Evolutionary conservation across 2,797 vertebrate species (phyloP), one percentile per base, ranked within the genome.

Genomic region (Chaetodon trifasciatus): DNA sequence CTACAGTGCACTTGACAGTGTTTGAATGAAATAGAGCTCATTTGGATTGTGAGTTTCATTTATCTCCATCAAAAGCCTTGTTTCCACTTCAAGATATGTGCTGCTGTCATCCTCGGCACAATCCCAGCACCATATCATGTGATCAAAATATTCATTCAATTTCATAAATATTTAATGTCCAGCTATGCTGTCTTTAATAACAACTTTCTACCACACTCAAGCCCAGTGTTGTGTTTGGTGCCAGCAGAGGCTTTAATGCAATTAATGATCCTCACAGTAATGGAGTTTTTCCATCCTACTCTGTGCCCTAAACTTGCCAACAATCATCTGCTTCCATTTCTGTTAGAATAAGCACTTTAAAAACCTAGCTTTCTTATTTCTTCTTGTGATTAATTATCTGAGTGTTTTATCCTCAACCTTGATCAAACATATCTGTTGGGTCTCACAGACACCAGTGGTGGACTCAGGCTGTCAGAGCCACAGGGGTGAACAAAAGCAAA

Each of bases 61-160:
- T n/a, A 55, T 72, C 52, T 39, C 35, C 70, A 50, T 78, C 32
- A 70, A 66, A 65, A 65, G 10, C 16, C 37, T 76, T 56, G 21
- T 61, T 35, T 57, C 28, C 47, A 5, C 49, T 60, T 55, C 46
- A 37, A 40, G 23, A 44, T 40, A 7, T 46, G 23, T 40, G 42
- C 53, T 64, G 40, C 44, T 39, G 12, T 65, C 47, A 32, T 65
- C 37, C 28, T 62, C 56, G 50, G 37, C 35, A 60, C 46, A 50
- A 52, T 74, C 65, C 66, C 71, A 62, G 42, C 42, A 19, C 58
- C 42, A 65, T 55, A 72, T 61, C 52, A 32, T 2, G 40, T 11
- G 32, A 62, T 67, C 42, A 49, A 75, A 78, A 68, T 46, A 74
- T 58, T 28, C 55, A 42, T 72, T 68, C 71, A 44, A 16, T 68